phyloP scores from a whole-genome alignment of 2,888 invertebrate species.

The Brachypalpus laphriformis region DNA sequence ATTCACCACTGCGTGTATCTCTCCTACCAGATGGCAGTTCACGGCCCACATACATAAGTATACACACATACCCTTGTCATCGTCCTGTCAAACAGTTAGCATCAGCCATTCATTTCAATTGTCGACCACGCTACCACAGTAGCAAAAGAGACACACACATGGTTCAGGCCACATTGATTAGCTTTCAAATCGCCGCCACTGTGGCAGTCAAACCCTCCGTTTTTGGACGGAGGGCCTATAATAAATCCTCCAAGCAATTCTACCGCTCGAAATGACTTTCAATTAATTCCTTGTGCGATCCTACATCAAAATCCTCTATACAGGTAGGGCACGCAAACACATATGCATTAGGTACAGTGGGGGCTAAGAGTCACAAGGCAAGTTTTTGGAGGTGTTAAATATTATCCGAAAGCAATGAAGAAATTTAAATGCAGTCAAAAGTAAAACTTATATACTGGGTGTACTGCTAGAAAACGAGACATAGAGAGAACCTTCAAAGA shows the following conservation, averaged over 20 bases:
- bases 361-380: not conserved
- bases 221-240: not conserved
- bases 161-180: conserved; percentile 40
- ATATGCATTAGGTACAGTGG: not conserved
- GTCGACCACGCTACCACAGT: not conserved
- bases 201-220: not conserved
- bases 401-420: too few relatives aligned
- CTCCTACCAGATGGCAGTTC: not conserved
- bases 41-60: not conserved
- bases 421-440: too few relatives aligned
- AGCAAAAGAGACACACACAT: not conserved
- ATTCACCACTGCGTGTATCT: conserved; percentile 34
- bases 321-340: not conserved
- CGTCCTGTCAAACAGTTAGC: conserved; percentile 41
- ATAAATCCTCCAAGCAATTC: conserved; percentile 33
- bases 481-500: too few relatives aligned
- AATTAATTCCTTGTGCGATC: conserved; percentile 37
- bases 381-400: too few relatives aligned
- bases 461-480: too few relatives aligned
- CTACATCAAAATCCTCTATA: conserved; percentile 13
- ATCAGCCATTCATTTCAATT: conserved; percentile 52
- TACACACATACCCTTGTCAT: conserved; percentile 29
- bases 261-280: conserved; percentile 25
- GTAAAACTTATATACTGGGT: too few relatives aligned
- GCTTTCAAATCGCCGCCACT: conserved; percentile 22